Evolutionary conservation across 2,797 vertebrate species (phyloP).

Genomic region (Enteromius anoplus): DNA sequence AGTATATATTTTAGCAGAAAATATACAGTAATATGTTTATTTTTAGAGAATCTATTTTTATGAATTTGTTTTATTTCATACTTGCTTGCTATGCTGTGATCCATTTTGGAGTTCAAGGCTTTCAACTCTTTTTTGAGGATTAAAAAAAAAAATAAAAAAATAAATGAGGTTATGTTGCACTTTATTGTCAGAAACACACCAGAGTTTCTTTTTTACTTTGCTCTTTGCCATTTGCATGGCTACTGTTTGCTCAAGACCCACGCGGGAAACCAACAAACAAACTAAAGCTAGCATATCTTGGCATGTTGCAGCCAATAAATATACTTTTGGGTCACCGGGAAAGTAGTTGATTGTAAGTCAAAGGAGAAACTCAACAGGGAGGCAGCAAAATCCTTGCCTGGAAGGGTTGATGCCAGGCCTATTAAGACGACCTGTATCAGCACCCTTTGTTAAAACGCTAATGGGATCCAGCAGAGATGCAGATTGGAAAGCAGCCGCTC

Average conservation of each 20-base stretch:
- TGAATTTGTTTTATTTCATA: not conserved
- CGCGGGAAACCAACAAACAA: not conserved
- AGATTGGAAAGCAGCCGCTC: slow-evolving; percentile 68
- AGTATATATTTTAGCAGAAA: no score
- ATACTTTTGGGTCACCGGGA: not conserved
- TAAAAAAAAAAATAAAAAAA: not conserved
- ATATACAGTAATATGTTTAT: not conserved
- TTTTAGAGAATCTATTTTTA: not conserved
- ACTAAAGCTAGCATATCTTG: not conserved
- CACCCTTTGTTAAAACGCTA: slow-evolving; percentile 65
- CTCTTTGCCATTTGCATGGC: slow-evolving; percentile 5
- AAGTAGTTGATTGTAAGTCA: slow-evolving; percentile 21
- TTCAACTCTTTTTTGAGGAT: not conserved
- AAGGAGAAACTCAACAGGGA: slow-evolving; percentile 36
- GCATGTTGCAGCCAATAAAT: slow-evolving; percentile 5
- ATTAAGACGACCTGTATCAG: slow-evolving; percentile 58
- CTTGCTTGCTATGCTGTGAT: not conserved
- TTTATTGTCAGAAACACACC: slow-evolving; percentile 10
- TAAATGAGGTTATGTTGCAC: not conserved
- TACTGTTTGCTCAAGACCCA: slow-evolving; percentile 7
- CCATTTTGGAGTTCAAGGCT: not conserved
- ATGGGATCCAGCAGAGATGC: slow-evolving; percentile 66
- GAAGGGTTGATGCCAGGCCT: slow-evolving; percentile 48
- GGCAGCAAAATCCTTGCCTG: slow-evolving; percentile 30
- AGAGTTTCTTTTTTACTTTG: slow-evolving; percentile 2